A percentile compares a stretch with the other conserved stretches of the same genome.
These are phyloP conservation scores for Aurelia aurita DNA, from an alignment of 30 jellyfish, hydroid and myxozoan species.

Conservation along the genomic window DNA sequence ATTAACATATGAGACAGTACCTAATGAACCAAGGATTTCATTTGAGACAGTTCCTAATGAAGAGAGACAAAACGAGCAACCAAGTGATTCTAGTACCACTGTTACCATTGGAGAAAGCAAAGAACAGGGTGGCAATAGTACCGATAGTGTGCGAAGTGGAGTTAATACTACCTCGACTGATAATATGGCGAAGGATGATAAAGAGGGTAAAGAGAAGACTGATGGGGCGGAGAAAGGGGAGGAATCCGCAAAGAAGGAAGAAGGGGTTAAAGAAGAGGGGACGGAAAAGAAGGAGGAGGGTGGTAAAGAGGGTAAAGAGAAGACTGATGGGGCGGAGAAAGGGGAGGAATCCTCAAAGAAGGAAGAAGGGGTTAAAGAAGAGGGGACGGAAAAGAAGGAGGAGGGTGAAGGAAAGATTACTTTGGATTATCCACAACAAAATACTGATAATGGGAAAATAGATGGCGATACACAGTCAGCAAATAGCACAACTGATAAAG, in stretches of 20 bases:
- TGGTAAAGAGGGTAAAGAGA: constrained; percentile 11
- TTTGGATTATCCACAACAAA: too few relatives aligned
- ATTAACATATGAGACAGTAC: constrained; percentile 39
- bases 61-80: constrained; percentile 10
- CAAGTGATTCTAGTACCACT: constrained; percentile 2
- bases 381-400: background rate
- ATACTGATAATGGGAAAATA: too few relatives aligned
- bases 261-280: background rate
- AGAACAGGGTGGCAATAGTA: constrained; percentile 36
- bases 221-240: background rate
- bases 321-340: background rate
- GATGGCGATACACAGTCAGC: constrained; percentile 2
- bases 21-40: constrained; percentile 44
- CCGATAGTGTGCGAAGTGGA: constrained; percentile 46
- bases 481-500: background rate
- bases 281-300: background rate
- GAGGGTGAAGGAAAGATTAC: too few relatives aligned
- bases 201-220: background rate
- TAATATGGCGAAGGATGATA: background rate
- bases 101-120: constrained; percentile 30
- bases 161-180: background rate
- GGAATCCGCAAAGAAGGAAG: constrained; percentile 6
- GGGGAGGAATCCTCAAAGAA: constrained; percentile 1
- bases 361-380: constrained; percentile 1
- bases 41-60: constrained; percentile 21